These are phyloP conservation scores for Oncopodura yosiiana DNA, from an alignment of 1,140 invertebrate genomes.

Conservation along the genomic window DNA sequence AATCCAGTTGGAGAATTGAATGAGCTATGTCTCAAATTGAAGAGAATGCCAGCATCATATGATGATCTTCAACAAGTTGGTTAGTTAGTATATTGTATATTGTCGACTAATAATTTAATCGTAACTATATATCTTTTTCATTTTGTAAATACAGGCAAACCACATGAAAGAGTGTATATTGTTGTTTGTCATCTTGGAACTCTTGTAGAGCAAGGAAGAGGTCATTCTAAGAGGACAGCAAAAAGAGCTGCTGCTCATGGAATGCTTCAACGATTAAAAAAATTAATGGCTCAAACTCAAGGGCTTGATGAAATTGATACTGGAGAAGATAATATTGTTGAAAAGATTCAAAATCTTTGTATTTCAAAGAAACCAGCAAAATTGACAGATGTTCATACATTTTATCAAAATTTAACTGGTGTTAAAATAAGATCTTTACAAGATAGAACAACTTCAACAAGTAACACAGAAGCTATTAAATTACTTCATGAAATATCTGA, in stretches of 20 bases:
- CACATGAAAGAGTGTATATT: conserved; percentile 25
- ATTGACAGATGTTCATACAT: conserved; percentile 5
- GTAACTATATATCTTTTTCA: background rate
- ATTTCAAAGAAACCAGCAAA: conserved; percentile 8
- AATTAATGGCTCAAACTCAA: conserved; percentile 14
- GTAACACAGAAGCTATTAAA: too few relatives aligned
- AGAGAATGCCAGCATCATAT: conserved; percentile 23
- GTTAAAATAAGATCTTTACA: conserved; percentile 17
- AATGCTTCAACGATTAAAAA: conserved; percentile 15
- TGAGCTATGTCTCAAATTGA: conserved; percentile 26
- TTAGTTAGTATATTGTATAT: background rate
- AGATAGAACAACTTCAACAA: too few relatives aligned
- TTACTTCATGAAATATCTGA: conserved; percentile 21
- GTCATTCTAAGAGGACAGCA: conserved; percentile 27
- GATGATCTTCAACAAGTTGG: conserved; percentile 12
- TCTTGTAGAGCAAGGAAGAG: conserved; percentile 12
- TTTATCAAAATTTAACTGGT: conserved; percentile 5
- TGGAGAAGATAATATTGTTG: conserved; percentile 9
- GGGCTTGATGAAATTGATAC: conserved; percentile 21
- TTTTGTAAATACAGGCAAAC: conserved; percentile 13
- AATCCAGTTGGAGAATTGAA: conserved; percentile 34
- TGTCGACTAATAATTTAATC: background rate
- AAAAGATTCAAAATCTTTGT: conserved; percentile 3
- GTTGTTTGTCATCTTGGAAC: conserved; percentile 19
- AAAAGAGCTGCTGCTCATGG: conserved; percentile 28